Percentiles rank a stretch among this genome's conserved stretches.
Conservation (phyloP, 2,797 vertebrate genomes). For the Cuculus canorus region DNA sequence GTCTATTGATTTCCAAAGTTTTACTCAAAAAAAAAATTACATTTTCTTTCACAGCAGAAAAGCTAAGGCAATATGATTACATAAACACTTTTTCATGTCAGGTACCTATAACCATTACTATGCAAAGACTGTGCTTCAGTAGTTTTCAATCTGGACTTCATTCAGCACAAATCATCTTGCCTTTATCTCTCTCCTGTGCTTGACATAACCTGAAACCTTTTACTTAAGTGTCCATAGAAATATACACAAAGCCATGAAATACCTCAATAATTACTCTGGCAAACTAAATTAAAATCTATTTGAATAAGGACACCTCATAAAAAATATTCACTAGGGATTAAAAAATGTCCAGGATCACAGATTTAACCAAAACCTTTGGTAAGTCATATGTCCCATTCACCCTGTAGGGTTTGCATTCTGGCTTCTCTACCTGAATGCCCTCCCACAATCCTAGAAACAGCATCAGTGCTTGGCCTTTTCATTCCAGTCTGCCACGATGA, state of each 20-base stretch:
- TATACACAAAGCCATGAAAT: neutral
- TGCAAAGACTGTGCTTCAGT: slow-evolving; percentile 12
- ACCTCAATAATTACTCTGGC: neutral
- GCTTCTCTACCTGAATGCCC: neutral
- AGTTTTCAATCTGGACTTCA: slow-evolving; percentile 14
- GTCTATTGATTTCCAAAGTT: slow-evolving; percentile 59
- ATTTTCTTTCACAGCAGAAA: slow-evolving; percentile 50
- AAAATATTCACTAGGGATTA: neutral
- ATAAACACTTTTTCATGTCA: slow-evolving; percentile 50
- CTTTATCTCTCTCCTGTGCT: neutral
- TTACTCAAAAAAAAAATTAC: slow-evolving; percentile 49
- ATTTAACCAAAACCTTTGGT: neutral
- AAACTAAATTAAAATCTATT: neutral
- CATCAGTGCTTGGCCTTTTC: neutral
- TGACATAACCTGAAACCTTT: neutral
- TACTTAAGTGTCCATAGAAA: neutral
- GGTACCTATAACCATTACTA: slow-evolving; percentile 2
- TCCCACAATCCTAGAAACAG: neutral
- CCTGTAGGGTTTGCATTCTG: neutral
- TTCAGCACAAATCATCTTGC: neutral
- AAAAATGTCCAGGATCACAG: neutral
- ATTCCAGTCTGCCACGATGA: neutral
- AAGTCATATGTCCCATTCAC: neutral
- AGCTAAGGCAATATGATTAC: slow-evolving; percentile 39
- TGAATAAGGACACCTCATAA: neutral